Evolutionary conservation across 1,140 invertebrate species (phyloP).

Genomic region (Brevipalpus yothersi): DNA sequence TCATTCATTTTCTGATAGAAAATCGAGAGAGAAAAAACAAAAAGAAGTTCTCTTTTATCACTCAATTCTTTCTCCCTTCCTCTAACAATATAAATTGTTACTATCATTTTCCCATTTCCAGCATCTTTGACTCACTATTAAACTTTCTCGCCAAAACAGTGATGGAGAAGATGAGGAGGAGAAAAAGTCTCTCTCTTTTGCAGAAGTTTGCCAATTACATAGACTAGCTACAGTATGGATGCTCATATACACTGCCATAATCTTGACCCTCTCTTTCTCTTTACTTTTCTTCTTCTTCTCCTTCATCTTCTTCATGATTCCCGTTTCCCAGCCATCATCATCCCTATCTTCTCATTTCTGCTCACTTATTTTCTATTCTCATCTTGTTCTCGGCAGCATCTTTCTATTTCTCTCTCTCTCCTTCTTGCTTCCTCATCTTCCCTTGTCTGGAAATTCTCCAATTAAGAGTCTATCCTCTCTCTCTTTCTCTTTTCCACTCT

Average conservation of each 20-base stretch:
- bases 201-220: background rate
- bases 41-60: too few relatives aligned
- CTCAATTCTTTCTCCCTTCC: too few relatives aligned
- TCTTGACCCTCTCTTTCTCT: background rate
- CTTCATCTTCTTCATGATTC: background rate
- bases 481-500: conserved; percentile 5
- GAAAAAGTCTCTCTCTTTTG: background rate
- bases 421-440: background rate
- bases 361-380: background rate
- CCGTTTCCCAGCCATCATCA: background rate
- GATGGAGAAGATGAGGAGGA: background rate
- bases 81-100: too few relatives aligned
- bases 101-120: background rate
- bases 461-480: background rate
- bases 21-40: too few relatives aligned
- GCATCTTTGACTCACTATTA: background rate
- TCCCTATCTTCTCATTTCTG: background rate
- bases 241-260: background rate
- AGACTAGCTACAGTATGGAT: background rate
- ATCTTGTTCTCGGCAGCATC: background rate
- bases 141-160: background rate
- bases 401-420: background rate
- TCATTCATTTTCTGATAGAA: too few relatives aligned
- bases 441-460: background rate
- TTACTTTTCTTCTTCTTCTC: background rate